Conservation (phyloP, 2,113 vertebrate genomes). For the Ranitomeya imitator region DNA sequence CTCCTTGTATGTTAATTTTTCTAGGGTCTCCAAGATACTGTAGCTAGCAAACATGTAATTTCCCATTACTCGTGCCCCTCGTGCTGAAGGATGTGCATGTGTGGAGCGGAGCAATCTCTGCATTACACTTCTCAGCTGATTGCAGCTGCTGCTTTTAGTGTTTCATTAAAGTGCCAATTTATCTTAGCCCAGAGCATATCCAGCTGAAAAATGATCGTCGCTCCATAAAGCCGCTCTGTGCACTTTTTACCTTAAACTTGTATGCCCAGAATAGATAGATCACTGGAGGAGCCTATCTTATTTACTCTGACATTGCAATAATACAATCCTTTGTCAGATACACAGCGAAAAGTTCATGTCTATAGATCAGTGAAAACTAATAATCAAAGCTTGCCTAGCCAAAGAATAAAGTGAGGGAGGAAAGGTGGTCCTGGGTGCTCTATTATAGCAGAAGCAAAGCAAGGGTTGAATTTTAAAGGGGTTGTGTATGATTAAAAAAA, state of each 20-base stretch:
- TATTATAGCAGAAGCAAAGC: background rate
- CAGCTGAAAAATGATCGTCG: conserved; percentile 41
- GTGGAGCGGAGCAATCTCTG: conserved; percentile 18
- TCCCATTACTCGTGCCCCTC: conserved; percentile 23
- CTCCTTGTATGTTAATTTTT: background rate
- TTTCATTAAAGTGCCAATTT: conserved; percentile 54
- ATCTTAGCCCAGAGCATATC: conserved; percentile 42
- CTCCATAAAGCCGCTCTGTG: conserved; percentile 33
- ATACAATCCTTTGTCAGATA: conserved; percentile 31
- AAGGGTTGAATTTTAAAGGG: background rate
- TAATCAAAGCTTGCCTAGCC: conserved; percentile 40
- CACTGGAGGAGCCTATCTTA: conserved; percentile 25
- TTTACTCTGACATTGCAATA: conserved; percentile 53
- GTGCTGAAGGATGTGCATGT: conserved; percentile 24
- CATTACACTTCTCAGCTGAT: conserved; percentile 47
- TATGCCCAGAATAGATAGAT: conserved; percentile 44
- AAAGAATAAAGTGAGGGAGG: conserved; percentile 4
- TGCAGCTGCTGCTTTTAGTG: conserved; percentile 38
- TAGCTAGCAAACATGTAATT: conserved; percentile 18
- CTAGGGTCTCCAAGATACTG: background rate
- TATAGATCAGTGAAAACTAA: conserved; percentile 49
- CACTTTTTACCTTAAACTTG: conserved; percentile 51
- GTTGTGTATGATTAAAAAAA: too few relatives aligned
- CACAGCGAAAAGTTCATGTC: conserved; percentile 43
- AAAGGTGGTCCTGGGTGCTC: background rate